Conservation (phyloP, 2,797 vertebrate species). For the Propithecus deckenii region DNA sequence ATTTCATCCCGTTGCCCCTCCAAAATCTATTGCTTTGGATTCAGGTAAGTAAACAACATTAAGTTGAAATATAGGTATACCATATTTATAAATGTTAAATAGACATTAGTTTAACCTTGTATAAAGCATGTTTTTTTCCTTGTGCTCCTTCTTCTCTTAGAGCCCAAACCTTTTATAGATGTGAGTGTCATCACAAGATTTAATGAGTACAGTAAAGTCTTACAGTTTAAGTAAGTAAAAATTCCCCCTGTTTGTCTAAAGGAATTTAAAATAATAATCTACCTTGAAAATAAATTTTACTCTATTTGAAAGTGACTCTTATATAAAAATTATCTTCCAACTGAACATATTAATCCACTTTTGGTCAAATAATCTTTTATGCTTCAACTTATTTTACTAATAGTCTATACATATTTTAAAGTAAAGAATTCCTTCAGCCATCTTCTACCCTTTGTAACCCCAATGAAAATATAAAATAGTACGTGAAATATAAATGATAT, state of each 20-base stretch:
- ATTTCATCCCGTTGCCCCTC: slow-evolving; percentile 96
- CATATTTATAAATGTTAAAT: neutral
- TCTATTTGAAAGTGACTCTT: slow-evolving; percentile 15
- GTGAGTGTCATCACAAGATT: slow-evolving; percentile 96
- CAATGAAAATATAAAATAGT: neutral
- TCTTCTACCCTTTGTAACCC: slow-evolving; percentile 25
- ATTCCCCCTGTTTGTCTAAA: neutral
- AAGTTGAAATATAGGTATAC: neutral
- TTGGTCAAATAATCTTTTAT: neutral
- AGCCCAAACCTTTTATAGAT: slow-evolving; percentile 97
- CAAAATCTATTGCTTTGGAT: slow-evolving; percentile 96
- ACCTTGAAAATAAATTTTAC: slow-evolving; percentile 8
- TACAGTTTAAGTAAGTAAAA: slow-evolving; percentile 96
- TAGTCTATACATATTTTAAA: slow-evolving; percentile 13
- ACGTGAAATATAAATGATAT: neutral
- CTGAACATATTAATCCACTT: neutral
- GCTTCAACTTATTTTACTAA: slow-evolving; percentile 3
- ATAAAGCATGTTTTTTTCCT: neutral
- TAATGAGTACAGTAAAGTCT: slow-evolving; percentile 95
- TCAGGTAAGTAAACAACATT: slow-evolving; percentile 87
- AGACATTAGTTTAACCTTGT: neutral
- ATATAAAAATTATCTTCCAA: slow-evolving; percentile 16
- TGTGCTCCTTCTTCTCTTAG: slow-evolving; percentile 82
- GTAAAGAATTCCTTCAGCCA: neutral
- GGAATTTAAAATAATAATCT: slow-evolving; percentile 9